Base-by-base conservation (phyloP, 2,888 invertebrate species). In the Lepas anatifera region DNA sequence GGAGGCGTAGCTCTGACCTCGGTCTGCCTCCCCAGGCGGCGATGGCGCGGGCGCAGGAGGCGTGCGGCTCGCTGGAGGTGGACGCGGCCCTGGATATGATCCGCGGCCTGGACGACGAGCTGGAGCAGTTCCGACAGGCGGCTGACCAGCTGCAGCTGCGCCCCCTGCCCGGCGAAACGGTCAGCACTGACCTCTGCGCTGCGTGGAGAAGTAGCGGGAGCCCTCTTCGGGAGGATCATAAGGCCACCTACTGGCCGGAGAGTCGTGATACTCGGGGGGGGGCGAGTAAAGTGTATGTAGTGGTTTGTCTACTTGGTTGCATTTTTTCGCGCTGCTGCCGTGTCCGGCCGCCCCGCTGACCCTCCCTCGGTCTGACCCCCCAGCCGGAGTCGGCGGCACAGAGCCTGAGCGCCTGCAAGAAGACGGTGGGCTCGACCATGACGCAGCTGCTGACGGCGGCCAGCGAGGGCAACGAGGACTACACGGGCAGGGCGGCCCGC, bases 371-470 rank as follows among this genome's bases (percentile, higher is more conserved):
- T n/a, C n/a, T n/a, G n/a, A n/a, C n/a, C 64, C 92, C 93, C 79
- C 89, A 89, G 25, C 79, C 83, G 3, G 87, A 87, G 78, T 80
- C 82, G 50, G 84, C 86, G 50, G 82, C 85, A 35, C 79, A 84
- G 73, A 83, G 84, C 75, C 79, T 88, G 48, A 84, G 85, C 22
- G 79, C 83, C 37, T 84, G 85, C 66, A 85, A 85, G 69, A 93
- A 94, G 78, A 85, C 87, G 64, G 90, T 94, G 0, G 91, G 90
- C 69, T 88, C 91, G 68, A 86, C 88, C 50, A 86, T 95, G 76
- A 91, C 95, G 7, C 91, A 92, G 77, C 82, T 97, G 70, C 84
- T 95, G 69, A 91, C 92, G 25, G 92, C 92, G 0, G 90, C 92
- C 27, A 85, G 90, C 18, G 89, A 89, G 79, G 88, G 88, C 7